phyloP scores from a whole-genome alignment of 2,888 invertebrate genomes.

The Prosapia bicincta region DNA sequence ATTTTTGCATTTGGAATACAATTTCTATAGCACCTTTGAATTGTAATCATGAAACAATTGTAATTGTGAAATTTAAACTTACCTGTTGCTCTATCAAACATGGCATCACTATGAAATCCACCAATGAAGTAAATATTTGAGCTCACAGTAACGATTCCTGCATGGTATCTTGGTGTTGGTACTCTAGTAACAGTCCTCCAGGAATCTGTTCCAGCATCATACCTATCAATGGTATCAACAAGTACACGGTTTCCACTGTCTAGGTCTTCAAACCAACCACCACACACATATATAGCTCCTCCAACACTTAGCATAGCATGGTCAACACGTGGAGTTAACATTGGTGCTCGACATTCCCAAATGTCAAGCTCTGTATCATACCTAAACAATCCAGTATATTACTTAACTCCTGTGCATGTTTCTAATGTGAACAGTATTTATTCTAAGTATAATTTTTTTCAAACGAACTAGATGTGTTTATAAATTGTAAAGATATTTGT shows the following conservation, averaged over 20 bases:
- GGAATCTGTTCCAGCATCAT: constrained; percentile 54
- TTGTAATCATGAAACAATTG: not conserved
- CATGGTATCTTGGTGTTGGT: constrained; percentile 64
- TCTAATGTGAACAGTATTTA: no score
- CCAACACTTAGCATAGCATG: constrained; percentile 59
- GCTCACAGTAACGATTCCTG: constrained; percentile 60
- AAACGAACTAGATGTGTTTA: no score
- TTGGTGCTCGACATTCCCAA: constrained; percentile 54
- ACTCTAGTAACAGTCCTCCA: constrained; percentile 61
- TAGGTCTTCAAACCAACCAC: constrained; percentile 60
- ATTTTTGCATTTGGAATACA: no score
- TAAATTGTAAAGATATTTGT: no score
- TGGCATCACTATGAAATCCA: constrained; percentile 63
- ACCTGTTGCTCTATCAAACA: constrained; percentile 61
- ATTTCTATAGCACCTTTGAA: no score
- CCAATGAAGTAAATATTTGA: constrained; percentile 64
- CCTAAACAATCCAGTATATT: no score
- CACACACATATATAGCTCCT: constrained; percentile 59
- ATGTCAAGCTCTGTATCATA: constrained; percentile 52
- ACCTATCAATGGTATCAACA: constrained; percentile 61
- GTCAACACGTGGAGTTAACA: constrained; percentile 61
- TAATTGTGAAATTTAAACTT: constrained; percentile 18
- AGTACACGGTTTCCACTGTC: constrained; percentile 46
- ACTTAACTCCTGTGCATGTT: no score
- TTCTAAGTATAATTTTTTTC: no score